Percentiles rank a stretch among this genome's conserved stretches.
Conservation (phyloP, 2,888 invertebrate species). For the Caenorhabditis sulstoni region DNA sequence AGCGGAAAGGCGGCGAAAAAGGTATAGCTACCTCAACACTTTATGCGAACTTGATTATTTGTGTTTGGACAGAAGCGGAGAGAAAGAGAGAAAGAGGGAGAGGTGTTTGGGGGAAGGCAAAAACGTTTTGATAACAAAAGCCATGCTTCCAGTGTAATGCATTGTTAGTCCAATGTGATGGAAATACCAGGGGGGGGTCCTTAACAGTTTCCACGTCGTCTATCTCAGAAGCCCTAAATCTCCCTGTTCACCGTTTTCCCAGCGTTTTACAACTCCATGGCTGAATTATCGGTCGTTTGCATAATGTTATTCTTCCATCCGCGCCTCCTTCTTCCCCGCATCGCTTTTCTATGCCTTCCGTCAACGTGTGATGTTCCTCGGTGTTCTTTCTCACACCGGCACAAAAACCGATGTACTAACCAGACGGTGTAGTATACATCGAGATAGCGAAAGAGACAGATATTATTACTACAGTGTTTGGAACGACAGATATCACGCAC, state of each 20-base stretch:
- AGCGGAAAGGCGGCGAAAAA: slow-evolving; percentile 1
- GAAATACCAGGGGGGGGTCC: not conserved
- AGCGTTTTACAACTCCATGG: slow-evolving; percentile 33
- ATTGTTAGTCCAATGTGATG: slow-evolving; percentile 34
- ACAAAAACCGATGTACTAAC: slow-evolving; percentile 6
- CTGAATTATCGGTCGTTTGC: slow-evolving; percentile 57
- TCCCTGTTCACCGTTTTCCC: slow-evolving; percentile 29
- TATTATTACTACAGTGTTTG: slow-evolving; percentile 1
- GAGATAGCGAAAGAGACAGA: not conserved
- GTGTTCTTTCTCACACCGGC: slow-evolving; percentile 37
- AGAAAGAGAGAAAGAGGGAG: not conserved
- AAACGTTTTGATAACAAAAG: slow-evolving; percentile 48
- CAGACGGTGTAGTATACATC: slow-evolving; percentile 3
- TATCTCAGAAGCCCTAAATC: slow-evolving; percentile 2
- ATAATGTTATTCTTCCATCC: slow-evolving; percentile 50
- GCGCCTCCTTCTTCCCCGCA: slow-evolving; percentile 14
- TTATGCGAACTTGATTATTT: slow-evolving; percentile 49
- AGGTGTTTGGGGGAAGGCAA: too few relatives aligned
- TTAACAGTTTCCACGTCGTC: slow-evolving; percentile 2
- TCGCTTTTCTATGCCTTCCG: slow-evolving; percentile 5
- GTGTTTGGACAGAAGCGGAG: not conserved
- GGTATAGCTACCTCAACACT: slow-evolving; percentile 28
- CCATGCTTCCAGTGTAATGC: slow-evolving; percentile 32
- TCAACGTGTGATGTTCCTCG: slow-evolving; percentile 25
- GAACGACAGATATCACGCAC: slow-evolving; percentile 41